phyloP scores from a whole-genome alignment of 2,797 vertebrate species.

The Babyrousa celebensis region DNA sequence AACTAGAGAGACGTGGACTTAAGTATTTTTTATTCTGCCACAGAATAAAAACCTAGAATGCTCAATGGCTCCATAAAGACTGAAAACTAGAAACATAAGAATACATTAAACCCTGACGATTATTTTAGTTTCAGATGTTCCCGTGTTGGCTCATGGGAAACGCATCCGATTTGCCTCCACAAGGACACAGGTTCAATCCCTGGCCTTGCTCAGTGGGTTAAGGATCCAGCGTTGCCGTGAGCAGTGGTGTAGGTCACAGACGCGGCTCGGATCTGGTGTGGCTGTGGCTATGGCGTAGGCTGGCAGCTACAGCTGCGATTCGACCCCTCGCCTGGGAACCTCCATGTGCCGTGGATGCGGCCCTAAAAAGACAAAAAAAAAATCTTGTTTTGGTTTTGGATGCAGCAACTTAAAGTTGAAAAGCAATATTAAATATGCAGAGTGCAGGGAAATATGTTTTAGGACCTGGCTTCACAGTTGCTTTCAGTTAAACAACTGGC shows the following conservation, averaged over 20 bases:
- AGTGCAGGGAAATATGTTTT: neutral
- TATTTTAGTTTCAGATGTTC: constrained; percentile 55
- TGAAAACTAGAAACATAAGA: constrained; percentile 20
- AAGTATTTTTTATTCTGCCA: constrained; percentile 40
- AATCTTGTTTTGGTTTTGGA: constrained; percentile 48
- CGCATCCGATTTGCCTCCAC: no score
- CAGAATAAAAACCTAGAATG: constrained; percentile 28
- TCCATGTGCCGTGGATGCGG: no score
- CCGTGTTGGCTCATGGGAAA: no score
- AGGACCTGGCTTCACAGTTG: neutral
- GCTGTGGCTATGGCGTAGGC: no score
- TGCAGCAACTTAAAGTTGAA: constrained; percentile 23
- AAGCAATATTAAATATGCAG: neutral
- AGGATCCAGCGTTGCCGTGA: no score
- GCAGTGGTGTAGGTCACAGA: no score
- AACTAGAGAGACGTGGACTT: neutral
- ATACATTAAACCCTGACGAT: neutral
- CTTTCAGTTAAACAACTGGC: neutral
- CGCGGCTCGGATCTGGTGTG: no score
- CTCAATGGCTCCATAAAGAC: neutral
- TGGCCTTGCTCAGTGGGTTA: no score
- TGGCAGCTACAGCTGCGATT: no score
- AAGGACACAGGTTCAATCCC: no score
- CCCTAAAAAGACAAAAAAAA: no score
- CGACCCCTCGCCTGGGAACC: no score